phyloP scores from a whole-genome alignment of 2,797 vertebrate species.

The Anomalospiza imberbis region DNA sequence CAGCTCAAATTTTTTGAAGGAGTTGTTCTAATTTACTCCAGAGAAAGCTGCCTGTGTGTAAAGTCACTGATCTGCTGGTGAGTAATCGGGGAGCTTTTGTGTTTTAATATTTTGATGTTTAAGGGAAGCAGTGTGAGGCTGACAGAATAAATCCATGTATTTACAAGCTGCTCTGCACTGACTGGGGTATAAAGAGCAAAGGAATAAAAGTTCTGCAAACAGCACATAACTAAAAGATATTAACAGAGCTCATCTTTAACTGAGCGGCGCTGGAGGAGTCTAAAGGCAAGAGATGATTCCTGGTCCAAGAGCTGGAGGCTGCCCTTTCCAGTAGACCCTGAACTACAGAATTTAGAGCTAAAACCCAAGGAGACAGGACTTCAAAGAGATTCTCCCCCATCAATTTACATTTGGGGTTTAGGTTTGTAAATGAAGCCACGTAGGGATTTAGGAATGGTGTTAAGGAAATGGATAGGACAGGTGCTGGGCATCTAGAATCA shows the following conservation, averaged over 20 bases:
- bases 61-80: neutral
- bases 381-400: neutral
- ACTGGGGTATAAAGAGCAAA: neutral
- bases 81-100: constrained; percentile 18
- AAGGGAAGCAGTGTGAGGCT: neutral
- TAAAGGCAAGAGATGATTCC: neutral
- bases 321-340: neutral
- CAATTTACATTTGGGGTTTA: neutral
- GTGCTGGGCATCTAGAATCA: neutral
- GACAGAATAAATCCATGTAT: neutral
- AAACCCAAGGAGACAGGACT: neutral
- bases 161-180: neutral
- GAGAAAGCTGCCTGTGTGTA: neutral
- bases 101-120: constrained; percentile 37
- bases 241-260: neutral
- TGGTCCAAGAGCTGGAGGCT: neutral
- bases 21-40: constrained; percentile 10
- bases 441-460: neutral
- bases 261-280: neutral
- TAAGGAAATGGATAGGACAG: neutral
- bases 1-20: neutral
- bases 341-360: neutral
- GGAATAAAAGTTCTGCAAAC: neutral
- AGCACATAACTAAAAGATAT: neutral
- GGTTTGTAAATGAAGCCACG: neutral